phyloP scores from a whole-genome alignment of 2,113 vertebrate species.

The Furnarius figulus region DNA sequence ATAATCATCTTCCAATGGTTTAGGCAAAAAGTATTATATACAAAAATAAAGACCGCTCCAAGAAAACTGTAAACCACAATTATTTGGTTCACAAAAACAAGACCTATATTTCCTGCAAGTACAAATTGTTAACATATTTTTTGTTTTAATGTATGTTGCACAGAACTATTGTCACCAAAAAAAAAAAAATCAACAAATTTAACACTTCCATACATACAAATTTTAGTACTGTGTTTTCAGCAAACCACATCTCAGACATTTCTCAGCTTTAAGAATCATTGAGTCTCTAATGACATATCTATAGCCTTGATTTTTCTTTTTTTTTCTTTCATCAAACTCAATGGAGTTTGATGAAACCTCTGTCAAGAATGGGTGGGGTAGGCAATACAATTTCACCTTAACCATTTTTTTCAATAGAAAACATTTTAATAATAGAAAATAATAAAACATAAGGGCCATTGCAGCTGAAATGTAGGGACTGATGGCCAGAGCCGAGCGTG shows the following conservation, averaged over 20 bases:
- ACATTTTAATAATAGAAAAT: constrained; percentile 3
- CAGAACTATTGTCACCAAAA: neutral
- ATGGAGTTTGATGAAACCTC: neutral
- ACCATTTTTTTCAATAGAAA: neutral
- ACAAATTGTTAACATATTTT: neutral
- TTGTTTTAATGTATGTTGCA: neutral
- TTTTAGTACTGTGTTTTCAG: neutral
- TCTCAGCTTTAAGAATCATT: neutral
- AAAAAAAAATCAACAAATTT: neutral
- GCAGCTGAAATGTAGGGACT: neutral
- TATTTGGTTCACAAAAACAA: neutral
- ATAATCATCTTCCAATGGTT: neutral
- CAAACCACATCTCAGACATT: neutral
- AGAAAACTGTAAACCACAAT: neutral
- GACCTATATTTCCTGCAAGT: neutral
- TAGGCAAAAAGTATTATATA: neutral
- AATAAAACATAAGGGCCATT: neutral
- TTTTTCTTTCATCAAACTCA: neutral
- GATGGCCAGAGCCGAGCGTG: neutral
- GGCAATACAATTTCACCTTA: neutral
- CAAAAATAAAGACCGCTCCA: neutral
- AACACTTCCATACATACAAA: neutral
- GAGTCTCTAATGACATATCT: neutral
- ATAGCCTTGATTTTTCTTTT: neutral
- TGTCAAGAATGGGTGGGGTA: neutral